Percentiles rank a stretch among this genome's conserved stretches.
phyloP scores from a whole-genome alignment of 2,113 vertebrate species.

The Xiphorhynchus elegans region DNA sequence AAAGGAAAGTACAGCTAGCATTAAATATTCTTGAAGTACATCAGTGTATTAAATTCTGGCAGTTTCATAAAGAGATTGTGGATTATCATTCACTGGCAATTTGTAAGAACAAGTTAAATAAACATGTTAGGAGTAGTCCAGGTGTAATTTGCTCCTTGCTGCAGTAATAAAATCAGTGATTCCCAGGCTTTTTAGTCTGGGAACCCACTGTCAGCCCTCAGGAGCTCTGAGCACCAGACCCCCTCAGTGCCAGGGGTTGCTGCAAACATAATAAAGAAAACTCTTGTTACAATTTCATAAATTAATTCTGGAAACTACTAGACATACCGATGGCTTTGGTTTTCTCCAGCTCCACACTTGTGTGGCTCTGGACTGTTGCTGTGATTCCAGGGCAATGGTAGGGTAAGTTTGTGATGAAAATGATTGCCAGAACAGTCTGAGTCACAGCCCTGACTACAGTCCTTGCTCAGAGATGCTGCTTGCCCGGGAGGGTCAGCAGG shows the following conservation, averaged over 20 bases:
- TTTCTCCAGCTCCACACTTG: background rate
- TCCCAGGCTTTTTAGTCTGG: background rate
- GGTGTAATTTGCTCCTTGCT: background rate
- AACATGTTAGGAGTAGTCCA: background rate
- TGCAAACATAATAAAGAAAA: background rate
- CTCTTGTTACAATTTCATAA: fast-evolving
- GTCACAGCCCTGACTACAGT: background rate
- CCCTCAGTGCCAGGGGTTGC: background rate
- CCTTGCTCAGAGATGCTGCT: background rate
- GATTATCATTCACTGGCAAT: background rate
- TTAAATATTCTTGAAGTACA: background rate
- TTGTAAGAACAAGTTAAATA: background rate
- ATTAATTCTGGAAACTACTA: background rate
- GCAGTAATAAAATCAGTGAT: background rate
- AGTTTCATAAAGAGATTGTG: background rate
- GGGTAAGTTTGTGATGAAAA: background rate
- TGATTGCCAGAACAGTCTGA: background rate
- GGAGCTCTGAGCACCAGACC: background rate
- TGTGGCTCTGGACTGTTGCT: background rate
- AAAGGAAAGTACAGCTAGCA: background rate
- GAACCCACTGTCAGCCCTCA: background rate
- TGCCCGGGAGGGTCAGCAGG: slow-evolving; percentile 25
- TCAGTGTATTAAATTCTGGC: background rate
- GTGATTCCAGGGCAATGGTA: background rate
- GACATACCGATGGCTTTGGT: background rate